Evolutionary conservation across 2,888 invertebrate genomes (phyloP).

Genomic region (Smittia aterrima): DNA sequence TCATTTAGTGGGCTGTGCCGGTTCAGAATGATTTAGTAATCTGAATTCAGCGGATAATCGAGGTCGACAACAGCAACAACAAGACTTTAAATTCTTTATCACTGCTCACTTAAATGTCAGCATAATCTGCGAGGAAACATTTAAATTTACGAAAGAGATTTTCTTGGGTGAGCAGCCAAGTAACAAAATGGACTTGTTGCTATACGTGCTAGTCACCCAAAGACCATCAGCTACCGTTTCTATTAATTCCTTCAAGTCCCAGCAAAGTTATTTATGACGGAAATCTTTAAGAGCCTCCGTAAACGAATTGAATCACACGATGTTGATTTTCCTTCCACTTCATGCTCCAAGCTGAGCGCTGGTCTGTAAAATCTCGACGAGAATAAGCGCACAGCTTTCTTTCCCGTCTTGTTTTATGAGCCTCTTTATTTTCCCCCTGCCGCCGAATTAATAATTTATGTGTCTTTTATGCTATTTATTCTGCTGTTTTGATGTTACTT

Average conservation of each 20-base stretch:
- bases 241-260: neutral
- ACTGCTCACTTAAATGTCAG: neutral
- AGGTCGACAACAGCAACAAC: neutral
- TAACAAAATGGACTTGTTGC: too few species aligned
- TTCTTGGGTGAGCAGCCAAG: too few species aligned
- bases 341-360: neutral
- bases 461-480: slow-evolving; percentile 37
- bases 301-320: slow-evolving; percentile 6
- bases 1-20: neutral
- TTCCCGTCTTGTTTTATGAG: slow-evolving; percentile 20
- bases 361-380: neutral
- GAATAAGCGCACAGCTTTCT: neutral
- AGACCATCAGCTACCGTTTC: too few species aligned
- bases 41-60: neutral
- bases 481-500: slow-evolving; percentile 16
- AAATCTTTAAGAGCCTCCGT: neutral
- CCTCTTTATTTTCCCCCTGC: slow-evolving; percentile 22
- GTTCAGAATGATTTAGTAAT: slow-evolving; percentile 30
- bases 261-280: neutral
- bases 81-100: slow-evolving; percentile 10
- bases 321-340: slow-evolving; percentile 4
- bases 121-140: neutral
- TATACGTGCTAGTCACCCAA: too few species aligned
- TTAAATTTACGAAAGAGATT: too few species aligned
- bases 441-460: slow-evolving; percentile 34